These are phyloP conservation scores for Tragelaphus oryx DNA, from an alignment of 2,797 vertebrate species.

Conservation along the genomic window DNA sequence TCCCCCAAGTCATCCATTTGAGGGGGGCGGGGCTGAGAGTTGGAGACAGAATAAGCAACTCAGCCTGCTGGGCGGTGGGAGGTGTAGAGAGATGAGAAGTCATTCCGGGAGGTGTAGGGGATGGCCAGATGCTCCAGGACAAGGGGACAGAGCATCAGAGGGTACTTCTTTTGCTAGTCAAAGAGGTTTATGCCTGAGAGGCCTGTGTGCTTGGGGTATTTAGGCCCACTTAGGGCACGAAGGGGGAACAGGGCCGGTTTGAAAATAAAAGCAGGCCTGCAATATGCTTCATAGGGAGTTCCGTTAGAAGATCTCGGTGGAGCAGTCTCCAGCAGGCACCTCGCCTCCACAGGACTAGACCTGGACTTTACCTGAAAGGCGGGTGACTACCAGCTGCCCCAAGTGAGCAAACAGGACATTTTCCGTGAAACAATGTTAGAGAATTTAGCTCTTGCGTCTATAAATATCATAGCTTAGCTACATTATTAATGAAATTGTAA, in stretches of 20 bases:
- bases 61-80: neutral
- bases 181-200: neutral
- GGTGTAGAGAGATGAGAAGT: neutral
- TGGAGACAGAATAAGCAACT: neutral
- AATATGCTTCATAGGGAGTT: too few species aligned
- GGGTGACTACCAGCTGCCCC: neutral
- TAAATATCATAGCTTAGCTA: constrained; percentile 7
- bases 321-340: neutral
- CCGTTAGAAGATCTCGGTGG: neutral
- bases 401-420: neutral
- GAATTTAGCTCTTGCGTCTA: neutral
- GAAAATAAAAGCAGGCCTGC: neutral
- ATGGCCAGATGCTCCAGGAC: neutral
- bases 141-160: neutral
- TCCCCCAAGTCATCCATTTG: neutral
- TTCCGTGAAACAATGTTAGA: neutral
- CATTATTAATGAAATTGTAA: neutral
- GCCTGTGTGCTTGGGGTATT: neutral
- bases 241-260: neutral
- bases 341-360: neutral
- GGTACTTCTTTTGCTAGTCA: neutral
- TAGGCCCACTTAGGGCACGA: neutral
- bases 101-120: neutral
- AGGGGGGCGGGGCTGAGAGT: neutral
- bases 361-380: neutral